phyloP scores from a whole-genome alignment of 2,113 vertebrate genomes.

The Alethe castanea region DNA sequence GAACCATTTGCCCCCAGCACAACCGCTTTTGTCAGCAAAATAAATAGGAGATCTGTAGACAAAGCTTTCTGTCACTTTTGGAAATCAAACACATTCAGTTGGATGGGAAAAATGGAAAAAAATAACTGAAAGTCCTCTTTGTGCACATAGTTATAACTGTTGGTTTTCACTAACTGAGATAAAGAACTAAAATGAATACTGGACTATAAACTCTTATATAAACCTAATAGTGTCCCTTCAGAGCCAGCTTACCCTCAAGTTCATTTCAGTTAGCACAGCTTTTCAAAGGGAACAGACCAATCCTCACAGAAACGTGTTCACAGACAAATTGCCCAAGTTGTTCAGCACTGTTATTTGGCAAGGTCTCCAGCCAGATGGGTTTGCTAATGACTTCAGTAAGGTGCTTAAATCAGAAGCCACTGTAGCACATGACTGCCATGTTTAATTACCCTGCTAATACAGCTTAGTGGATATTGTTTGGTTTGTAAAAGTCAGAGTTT shows the following conservation, averaged over 20 bases:
- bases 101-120: not conserved
- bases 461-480: not conserved
- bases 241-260: not conserved
- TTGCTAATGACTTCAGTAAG: conserved; percentile 57
- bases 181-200: not conserved
- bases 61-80: not conserved
- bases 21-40: not conserved
- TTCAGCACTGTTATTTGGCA: conserved; percentile 27
- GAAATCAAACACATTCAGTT: not conserved
- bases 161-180: not conserved
- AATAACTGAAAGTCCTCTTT: not conserved
- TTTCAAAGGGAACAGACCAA: not conserved
- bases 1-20: not conserved
- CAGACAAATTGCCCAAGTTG: not conserved
- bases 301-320: not conserved
- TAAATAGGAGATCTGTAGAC: not conserved
- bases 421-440: conserved; percentile 29
- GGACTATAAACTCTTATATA: not conserved
- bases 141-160: not conserved
- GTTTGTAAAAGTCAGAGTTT: not conserved
- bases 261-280: not conserved
- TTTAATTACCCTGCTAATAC: conserved; percentile 56
- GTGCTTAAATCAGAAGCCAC: conserved; percentile 36
- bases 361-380: conserved; percentile 52
- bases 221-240: not conserved